Conservation (phyloP, 2,888 invertebrate species). For the Stomorhina lunata region DNA sequence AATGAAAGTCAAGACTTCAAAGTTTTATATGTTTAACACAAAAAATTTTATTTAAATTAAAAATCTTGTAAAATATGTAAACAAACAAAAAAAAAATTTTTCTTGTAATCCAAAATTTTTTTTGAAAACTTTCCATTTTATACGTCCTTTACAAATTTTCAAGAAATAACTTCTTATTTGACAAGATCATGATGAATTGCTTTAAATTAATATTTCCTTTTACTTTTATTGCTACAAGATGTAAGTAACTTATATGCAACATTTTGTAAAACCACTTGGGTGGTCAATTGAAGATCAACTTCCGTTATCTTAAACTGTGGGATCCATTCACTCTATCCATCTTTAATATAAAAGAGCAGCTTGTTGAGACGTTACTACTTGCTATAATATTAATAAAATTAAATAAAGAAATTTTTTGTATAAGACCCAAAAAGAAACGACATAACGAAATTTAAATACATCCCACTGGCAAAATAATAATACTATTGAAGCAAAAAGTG, state of each 20-base stretch:
- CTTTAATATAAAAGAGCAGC: neutral
- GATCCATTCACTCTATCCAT: constrained; percentile 2
- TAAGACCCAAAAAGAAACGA: neutral
- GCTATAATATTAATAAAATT: constrained; percentile 53
- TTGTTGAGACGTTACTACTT: constrained; percentile 53
- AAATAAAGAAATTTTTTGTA: constrained; percentile 2
- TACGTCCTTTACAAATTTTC: too few species aligned
- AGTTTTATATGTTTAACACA: too few species aligned
- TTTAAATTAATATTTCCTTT: constrained; percentile 60
- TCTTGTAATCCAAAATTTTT: too few species aligned
- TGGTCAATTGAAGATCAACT: constrained; percentile 56
- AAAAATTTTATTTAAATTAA: too few species aligned
- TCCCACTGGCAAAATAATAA: constrained; percentile 9
- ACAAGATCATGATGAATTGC: constrained; percentile 51
- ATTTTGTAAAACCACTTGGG: constrained; percentile 26
- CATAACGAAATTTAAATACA: constrained; percentile 45
- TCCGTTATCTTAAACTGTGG: constrained; percentile 42
- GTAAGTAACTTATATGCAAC: too few species aligned
- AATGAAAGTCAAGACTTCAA: too few species aligned
- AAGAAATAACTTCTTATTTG: too few species aligned
- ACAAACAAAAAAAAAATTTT: too few species aligned
- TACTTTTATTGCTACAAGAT: neutral
- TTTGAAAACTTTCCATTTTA: too few species aligned
- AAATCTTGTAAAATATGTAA: too few species aligned
- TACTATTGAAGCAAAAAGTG: neutral